These are phyloP conservation scores for Styela clava DNA, from an alignment of 23 tunicate species.

Conservation along the genomic window DNA sequence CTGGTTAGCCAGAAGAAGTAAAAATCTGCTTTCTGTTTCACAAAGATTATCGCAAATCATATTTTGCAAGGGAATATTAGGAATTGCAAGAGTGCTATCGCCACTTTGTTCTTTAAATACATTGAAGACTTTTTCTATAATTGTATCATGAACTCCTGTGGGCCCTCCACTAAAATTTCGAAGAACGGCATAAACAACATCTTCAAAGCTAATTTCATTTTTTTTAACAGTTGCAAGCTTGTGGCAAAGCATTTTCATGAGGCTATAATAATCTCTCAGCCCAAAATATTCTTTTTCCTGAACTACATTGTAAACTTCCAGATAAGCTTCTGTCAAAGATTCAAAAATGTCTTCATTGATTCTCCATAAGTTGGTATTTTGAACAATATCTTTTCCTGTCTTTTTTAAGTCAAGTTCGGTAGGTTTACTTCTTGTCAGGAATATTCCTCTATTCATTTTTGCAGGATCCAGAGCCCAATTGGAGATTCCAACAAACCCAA, in stretches of 20 bases:
- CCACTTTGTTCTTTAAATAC: constrained; percentile 32
- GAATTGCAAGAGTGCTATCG: constrained; percentile 11
- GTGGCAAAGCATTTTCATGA: constrained; percentile 64
- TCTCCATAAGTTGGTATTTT: constrained; percentile 8
- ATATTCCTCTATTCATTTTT: constrained; percentile 88
- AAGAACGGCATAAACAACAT: constrained; percentile 27
- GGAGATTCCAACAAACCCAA: constrained; percentile 91
- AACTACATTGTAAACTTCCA: constrained; percentile 36
- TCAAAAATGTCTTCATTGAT: constrained; percentile 30
- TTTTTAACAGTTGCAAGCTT: neutral
- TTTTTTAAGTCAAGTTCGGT: constrained; percentile 40
- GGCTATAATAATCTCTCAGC: constrained; percentile 74
- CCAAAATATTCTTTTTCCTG: constrained; percentile 74
- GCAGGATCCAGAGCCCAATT: constrained; percentile 96
- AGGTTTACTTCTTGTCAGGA: constrained; percentile 74
- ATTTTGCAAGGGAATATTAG: neutral
- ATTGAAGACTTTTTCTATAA: constrained; percentile 11
- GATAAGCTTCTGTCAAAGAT: constrained; percentile 44
- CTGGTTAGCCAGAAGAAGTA: constrained; percentile 67
- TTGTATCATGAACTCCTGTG: constrained; percentile 14
- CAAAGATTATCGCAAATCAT: constrained; percentile 49
- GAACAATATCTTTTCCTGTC: constrained; percentile 62
- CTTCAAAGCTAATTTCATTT: constrained; percentile 8
- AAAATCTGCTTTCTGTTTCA: constrained; percentile 60
- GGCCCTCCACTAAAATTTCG: constrained; percentile 66